phyloP scores from a whole-genome alignment of 2,797 vertebrate genomes.

The Lateolabrax maculatus region DNA sequence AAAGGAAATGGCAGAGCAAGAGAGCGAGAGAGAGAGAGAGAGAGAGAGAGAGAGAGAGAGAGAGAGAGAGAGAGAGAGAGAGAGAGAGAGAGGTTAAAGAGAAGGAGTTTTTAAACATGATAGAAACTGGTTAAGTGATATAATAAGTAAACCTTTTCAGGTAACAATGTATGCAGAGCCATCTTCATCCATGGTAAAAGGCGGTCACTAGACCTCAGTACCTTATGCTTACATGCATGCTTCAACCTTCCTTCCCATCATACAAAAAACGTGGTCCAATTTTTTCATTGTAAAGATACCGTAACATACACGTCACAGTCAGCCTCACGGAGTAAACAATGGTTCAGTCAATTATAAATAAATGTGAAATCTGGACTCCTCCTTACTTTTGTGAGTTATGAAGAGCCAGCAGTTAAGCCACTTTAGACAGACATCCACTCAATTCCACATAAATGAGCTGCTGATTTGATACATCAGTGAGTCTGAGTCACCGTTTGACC shows the following conservation, averaged over 20 bases:
- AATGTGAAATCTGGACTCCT: neutral
- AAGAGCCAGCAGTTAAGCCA: neutral
- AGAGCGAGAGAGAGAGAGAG: neutral
- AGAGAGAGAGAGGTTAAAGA: neutral
- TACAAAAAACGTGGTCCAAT: neutral
- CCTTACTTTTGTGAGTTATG: neutral
- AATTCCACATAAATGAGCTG: conserved; percentile 9
- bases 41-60: no score
- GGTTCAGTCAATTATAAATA: neutral
- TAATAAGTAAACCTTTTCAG: neutral
- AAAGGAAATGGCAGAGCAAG: conserved; percentile 52
- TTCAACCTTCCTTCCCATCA: neutral
- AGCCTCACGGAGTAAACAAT: neutral
- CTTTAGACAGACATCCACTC: neutral
- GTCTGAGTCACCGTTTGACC: conserved; percentile 6
- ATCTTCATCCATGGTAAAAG: neutral
- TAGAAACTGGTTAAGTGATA: neutral
- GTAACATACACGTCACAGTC: no score
- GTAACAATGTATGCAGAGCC: neutral
- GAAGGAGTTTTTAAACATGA: neutral
- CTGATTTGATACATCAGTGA: conserved; percentile 35
- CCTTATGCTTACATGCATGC: neutral
- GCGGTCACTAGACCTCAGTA: neutral
- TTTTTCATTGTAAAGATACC: neutral
- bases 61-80: neutral